Conservation (phyloP, 2,888 invertebrate species). For the Scaptomyza cyrtandrae region DNA sequence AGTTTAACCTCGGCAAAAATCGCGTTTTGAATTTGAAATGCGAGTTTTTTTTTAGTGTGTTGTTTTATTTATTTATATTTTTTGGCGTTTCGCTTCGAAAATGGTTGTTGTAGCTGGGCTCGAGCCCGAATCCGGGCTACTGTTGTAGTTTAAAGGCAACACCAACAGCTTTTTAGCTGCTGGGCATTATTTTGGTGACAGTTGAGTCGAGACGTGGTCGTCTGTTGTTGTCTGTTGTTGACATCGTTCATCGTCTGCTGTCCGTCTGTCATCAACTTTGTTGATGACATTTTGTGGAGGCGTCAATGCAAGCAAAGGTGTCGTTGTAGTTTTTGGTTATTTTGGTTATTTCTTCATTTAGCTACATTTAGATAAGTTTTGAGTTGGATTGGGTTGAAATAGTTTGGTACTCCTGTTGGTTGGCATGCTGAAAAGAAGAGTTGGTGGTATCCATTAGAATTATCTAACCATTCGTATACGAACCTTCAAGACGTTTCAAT, state of each 20-base stretch:
- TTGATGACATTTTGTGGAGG: constrained; percentile 57
- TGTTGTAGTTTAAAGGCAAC: constrained; percentile 47
- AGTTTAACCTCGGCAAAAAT: constrained; percentile 83
- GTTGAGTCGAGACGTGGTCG: constrained; percentile 41
- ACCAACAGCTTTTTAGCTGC: constrained; percentile 19
- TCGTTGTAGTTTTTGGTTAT: background rate
- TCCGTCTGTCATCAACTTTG: constrained; percentile 12
- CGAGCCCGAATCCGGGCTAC: constrained; percentile 56
- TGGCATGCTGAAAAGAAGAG: no score
- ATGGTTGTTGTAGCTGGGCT: constrained; percentile 39
- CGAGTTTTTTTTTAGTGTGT: constrained; percentile 39
- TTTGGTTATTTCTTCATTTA: constrained; percentile 1
- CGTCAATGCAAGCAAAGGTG: constrained; percentile 36
- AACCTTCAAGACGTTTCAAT: no score
- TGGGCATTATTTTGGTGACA: constrained; percentile 68
- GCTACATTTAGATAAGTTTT: background rate
- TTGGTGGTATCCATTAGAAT: no score
- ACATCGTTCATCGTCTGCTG: constrained; percentile 15
- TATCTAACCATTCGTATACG: no score
- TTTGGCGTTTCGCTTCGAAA: constrained; percentile 69
- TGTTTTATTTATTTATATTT: constrained; percentile 20
- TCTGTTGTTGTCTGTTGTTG: constrained; percentile 7
- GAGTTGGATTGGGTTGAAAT: background rate
- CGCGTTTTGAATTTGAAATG: constrained; percentile 83
- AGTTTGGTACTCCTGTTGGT: no score